Percentiles rank a stretch among this genome's conserved stretches.
phyloP scores from a whole-genome alignment of 2,888 invertebrate genomes.

The Lasius platythorax region DNA sequence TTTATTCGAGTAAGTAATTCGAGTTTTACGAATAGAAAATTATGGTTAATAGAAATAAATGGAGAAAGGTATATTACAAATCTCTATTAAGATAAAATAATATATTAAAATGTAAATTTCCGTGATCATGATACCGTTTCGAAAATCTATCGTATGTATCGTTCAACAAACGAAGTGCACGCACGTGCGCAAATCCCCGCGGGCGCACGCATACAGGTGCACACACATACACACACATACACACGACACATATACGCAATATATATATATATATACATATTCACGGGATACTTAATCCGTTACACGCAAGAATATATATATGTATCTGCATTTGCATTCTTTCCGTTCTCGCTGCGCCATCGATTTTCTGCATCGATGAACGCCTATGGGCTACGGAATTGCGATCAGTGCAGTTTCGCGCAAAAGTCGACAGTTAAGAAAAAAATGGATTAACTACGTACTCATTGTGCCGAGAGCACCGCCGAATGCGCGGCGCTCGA shows the following conservation, averaged over 20 bases:
- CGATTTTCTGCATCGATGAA: constrained; percentile 34
- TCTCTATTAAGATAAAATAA: not conserved
- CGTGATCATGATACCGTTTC: no score
- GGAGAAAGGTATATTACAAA: not conserved
- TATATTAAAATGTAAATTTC: not conserved
- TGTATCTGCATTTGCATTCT: constrained; percentile 15
- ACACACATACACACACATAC: not conserved
- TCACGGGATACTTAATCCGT: constrained; percentile 18
- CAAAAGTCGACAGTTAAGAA: constrained; percentile 41
- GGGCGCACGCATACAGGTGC: no score
- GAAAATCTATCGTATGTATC: not conserved
- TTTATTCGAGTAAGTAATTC: not conserved
- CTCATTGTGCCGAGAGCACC: constrained; percentile 26
- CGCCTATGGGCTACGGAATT: not conserved
- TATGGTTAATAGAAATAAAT: not conserved
- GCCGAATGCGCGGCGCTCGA: constrained; percentile 14
- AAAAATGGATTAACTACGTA: constrained; percentile 35
- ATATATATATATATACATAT: not conserved
- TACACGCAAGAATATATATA: not conserved
- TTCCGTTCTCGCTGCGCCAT: not conserved
- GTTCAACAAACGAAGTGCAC: not conserved
- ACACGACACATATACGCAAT: not conserved
- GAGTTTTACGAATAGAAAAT: not conserved
- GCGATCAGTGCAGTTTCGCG: not conserved
- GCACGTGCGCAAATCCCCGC: not conserved